Conservation (phyloP, 1,140 invertebrate genomes). For the Uloborus diversus region DNA sequence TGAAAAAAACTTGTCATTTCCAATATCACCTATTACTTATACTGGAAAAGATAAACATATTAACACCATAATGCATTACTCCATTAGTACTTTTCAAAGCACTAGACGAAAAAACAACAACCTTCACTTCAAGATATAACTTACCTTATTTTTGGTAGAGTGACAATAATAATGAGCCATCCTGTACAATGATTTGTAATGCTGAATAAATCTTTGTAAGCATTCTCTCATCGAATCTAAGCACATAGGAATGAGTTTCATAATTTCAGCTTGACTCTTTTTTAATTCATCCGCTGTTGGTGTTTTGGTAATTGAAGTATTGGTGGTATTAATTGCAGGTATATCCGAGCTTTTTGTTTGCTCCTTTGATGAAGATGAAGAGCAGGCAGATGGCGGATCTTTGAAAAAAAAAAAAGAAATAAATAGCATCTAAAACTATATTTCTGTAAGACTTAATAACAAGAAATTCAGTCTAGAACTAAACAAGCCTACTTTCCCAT, state of each 20-base stretch:
- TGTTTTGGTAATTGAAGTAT: not conserved
- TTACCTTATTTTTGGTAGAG: constrained; percentile 69
- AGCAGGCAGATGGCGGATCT: too few relatives aligned
- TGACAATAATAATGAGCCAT: constrained; percentile 85
- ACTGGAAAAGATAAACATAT: not conserved
- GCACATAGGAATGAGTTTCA: constrained; percentile 71
- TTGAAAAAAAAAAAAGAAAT: too few relatives aligned
- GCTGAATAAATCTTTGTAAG: constrained; percentile 83
- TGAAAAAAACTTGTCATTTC: too few relatives aligned
- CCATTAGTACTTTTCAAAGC: too few relatives aligned
- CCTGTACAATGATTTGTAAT: constrained; percentile 92
- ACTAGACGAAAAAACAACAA: too few relatives aligned
- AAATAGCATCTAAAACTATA: too few relatives aligned
- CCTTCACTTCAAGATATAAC: too few relatives aligned
- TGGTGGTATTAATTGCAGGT: not conserved
- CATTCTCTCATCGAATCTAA: constrained; percentile 84
- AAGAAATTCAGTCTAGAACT: too few relatives aligned
- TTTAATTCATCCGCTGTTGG: constrained; percentile 59
- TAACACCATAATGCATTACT: not conserved
- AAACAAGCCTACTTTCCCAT: too few relatives aligned
- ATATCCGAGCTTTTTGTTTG: too few relatives aligned
- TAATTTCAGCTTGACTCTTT: constrained; percentile 47
- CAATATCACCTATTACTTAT: not conserved
- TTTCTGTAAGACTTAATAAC: too few relatives aligned
- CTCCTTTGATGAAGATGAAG: too few relatives aligned